Evolutionary conservation across 2,888 invertebrate species (phyloP).

Genomic region (Hydraecia micacea): DNA sequence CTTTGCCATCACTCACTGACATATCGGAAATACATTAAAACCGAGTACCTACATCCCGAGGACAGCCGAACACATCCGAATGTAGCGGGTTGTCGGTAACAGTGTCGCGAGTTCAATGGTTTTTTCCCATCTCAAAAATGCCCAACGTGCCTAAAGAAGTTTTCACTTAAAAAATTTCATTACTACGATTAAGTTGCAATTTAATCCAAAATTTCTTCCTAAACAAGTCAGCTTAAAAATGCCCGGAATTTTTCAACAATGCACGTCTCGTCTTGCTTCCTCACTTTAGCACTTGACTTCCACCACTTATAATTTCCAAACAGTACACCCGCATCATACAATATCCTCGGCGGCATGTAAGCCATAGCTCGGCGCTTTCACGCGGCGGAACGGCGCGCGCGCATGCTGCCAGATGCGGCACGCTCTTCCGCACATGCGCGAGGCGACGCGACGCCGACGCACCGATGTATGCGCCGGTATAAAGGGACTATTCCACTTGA

Average conservation of each 20-base stretch:
- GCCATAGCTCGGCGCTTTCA: slow-evolving; percentile 43
- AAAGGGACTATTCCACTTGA: slow-evolving; percentile 12
- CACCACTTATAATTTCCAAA: slow-evolving; percentile 7
- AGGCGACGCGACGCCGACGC: slow-evolving; percentile 18
- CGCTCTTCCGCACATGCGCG: slow-evolving; percentile 69
- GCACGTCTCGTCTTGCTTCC: slow-evolving; percentile 5
- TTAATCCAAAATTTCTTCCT: no score
- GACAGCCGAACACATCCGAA: no score
- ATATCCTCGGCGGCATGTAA: slow-evolving; percentile 53
- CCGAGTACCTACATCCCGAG: no score
- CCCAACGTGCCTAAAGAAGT: no score
- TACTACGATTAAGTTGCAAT: no score
- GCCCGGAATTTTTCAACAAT: background rate
- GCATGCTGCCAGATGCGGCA: slow-evolving; percentile 77
- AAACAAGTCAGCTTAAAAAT: no score
- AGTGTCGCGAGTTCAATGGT: no score
- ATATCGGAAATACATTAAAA: no score
- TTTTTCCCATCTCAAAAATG: no score
- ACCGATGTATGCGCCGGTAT: slow-evolving; percentile 26
- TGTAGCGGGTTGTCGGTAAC: no score
- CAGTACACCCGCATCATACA: slow-evolving; percentile 39
- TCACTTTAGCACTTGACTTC: slow-evolving; percentile 21
- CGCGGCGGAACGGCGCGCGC: slow-evolving; percentile 50
- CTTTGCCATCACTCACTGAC: no score
- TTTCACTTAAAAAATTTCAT: no score